Evolutionary conservation across 2,888 invertebrate genomes (phyloP), one percentile per base, ranked within the genome.

Genomic region (Pecten maximus): DNA sequence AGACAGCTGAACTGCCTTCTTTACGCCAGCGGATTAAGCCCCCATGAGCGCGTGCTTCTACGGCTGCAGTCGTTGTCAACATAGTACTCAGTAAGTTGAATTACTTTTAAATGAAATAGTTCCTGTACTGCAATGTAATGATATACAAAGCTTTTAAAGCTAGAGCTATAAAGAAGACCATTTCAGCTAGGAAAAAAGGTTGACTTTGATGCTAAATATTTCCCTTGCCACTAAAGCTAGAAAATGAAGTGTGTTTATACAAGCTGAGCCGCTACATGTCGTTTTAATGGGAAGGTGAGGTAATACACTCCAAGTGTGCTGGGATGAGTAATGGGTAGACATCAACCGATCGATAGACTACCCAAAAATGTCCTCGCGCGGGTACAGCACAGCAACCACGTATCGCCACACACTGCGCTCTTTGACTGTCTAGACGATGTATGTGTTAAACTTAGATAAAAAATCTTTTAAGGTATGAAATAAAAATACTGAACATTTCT

Each of bases 141-240:
- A 23, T 74, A 74, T 28, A 74, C 74, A 74, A 35, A 12, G 74
- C 74, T 74, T 74, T 74, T 74, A 74, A 74, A 74, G 74, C 35
- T 6, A 8, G 28, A 0, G 74, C 74, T 74, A 74, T 74, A 74
- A 74, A 74, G 74, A 74, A 1, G 74, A 74, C 74, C 28, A 74
- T 6, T 74, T 74, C 35, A 28, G 74, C 10, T 35, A 74, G 35
- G 74, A 35, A 74, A 74, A 74, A 74, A 74, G 35, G 74, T 74
- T 74, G 74, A 35, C 74, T 74, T 74, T 74, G 74, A 74, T 74
- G 74, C 74, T 74, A 74, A 74, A 74, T 74, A 74, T 74, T 74
- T 74, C 74, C 35, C 74, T 35, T 28, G 74, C 12, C 74, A 74
- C 74, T 74, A 74, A 74, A 74, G 74, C 74, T 74, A 28, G 74